Conservation (phyloP, 2,797 vertebrate species). For the Chaunax sp. region DNA sequence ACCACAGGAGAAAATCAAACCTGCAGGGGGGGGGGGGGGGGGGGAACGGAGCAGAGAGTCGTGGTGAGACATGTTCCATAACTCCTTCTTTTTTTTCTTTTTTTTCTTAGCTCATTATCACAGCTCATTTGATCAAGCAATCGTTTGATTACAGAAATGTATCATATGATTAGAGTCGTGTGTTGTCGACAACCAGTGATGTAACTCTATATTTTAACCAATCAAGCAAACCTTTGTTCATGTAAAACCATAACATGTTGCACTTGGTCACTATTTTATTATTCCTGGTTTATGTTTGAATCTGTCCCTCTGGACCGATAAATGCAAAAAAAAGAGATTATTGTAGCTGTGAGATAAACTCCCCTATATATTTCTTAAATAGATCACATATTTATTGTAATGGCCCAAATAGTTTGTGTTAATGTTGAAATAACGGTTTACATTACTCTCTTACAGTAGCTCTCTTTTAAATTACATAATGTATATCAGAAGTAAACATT, state of each 20-base stretch:
- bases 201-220: slow-evolving; percentile 18
- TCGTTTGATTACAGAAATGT: slow-evolving; percentile 57
- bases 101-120: slow-evolving; percentile 33
- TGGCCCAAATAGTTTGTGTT: background rate
- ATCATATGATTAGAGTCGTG: slow-evolving; percentile 40
- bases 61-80: slow-evolving; percentile 30
- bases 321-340: background rate
- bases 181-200: slow-evolving; percentile 27
- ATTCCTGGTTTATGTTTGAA: background rate
- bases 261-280: background rate
- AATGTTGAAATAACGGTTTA: background rate
- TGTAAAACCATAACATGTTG: background rate
- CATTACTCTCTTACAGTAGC: background rate
- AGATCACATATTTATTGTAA: too few species aligned
- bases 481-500: background rate
- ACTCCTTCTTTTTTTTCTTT: slow-evolving; percentile 56
- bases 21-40: slow-evolving; percentile 72
- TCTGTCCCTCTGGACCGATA: background rate
- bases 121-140: slow-evolving; percentile 38
- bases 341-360: background rate
- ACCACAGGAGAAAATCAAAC: slow-evolving; percentile 90
- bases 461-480: background rate
- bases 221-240: background rate
- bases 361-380: background rate
- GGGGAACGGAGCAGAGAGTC: slow-evolving; percentile 16